A percentile compares a stretch with the other conserved stretches of the same genome.
phyloP scores from a whole-genome alignment of 2,113 vertebrate species.

The Corapipo altera region DNA sequence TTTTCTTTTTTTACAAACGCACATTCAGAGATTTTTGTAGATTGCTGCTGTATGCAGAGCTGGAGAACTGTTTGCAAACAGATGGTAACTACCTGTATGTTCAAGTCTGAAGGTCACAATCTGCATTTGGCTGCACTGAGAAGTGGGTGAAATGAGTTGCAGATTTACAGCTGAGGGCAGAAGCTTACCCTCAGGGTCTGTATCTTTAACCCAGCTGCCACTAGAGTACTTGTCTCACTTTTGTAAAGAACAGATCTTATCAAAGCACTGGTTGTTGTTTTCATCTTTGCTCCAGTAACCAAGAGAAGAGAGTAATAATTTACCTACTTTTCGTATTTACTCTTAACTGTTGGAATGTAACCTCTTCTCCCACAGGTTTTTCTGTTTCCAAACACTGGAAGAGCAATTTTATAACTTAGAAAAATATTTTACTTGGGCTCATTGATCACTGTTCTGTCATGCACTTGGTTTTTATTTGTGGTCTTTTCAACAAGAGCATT shows the following conservation, averaged over 20 bases:
- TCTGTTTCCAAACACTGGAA: constrained; percentile 33
- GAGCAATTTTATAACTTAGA: constrained; percentile 24
- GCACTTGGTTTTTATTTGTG: constrained; percentile 29
- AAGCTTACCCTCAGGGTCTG: neutral
- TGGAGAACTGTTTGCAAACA: neutral
- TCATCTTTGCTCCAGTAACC: constrained; percentile 30
- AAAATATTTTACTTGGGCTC: constrained; percentile 34
- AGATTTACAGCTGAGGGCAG: constrained; percentile 9
- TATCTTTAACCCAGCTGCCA: constrained; percentile 23
- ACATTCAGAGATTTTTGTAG: neutral
- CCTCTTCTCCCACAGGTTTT: constrained; percentile 28
- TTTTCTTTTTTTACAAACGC: neutral
- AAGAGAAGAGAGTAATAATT: constrained; percentile 50
- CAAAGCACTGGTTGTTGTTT: neutral
- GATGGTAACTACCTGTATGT: neutral
- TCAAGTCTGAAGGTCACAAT: constrained; percentile 2
- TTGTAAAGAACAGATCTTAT: constrained; percentile 36
- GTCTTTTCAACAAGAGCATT: constrained; percentile 40
- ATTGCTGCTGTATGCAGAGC: neutral
- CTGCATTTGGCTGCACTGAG: neutral
- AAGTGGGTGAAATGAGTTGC: neutral
- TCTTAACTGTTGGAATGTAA: constrained; percentile 36
- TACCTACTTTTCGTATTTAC: constrained; percentile 3
- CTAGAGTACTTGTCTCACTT: constrained; percentile 21
- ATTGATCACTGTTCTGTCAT: constrained; percentile 35